A percentile compares a stretch with the other conserved stretches of the same genome.
Evolutionary conservation across 2,888 invertebrate genomes (phyloP).

Genomic region (Aporophyla lueneburgensis): DNA sequence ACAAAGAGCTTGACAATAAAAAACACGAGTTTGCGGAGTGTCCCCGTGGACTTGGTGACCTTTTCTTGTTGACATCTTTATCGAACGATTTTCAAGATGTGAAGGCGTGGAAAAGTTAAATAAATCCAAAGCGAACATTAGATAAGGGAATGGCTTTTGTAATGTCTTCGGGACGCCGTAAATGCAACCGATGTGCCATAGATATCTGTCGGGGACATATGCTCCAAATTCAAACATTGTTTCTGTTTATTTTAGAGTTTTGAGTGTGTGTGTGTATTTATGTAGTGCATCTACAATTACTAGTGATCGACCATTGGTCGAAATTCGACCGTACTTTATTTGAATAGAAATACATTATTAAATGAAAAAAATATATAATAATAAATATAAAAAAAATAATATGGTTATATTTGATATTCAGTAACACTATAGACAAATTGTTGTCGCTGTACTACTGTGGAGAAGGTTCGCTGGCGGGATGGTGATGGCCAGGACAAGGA

Average conservation of each 20-base stretch:
- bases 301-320: too few relatives aligned
- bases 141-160: slow-evolving; percentile 90
- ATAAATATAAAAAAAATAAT: too few relatives aligned
- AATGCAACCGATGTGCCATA: slow-evolving; percentile 89
- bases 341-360: too few relatives aligned
- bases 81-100: slow-evolving; percentile 87
- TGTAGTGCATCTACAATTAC: background rate
- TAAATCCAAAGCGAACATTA: slow-evolving; percentile 89
- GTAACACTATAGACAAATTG: too few relatives aligned
- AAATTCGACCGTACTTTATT: too few relatives aligned
- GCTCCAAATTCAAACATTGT: slow-evolving; percentile 77
- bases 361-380: too few relatives aligned
- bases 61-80: slow-evolving; percentile 89
- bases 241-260: slow-evolving; percentile 44
- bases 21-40: slow-evolving; percentile 72
- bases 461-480: too few relatives aligned
- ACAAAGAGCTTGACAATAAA: slow-evolving; percentile 70
- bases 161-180: slow-evolving; percentile 90
- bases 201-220: slow-evolving; percentile 84
- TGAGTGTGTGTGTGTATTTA: slow-evolving; percentile 8
- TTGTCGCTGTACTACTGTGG: too few relatives aligned
- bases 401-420: too few relatives aligned
- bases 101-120: slow-evolving; percentile 89
- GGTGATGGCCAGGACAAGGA: too few relatives aligned
- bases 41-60: slow-evolving; percentile 80